A percentile compares a stretch with the other conserved stretches of the same genome.
phyloP scores from a whole-genome alignment of 1,140 invertebrate species.

The Drosophila littoralis region DNA sequence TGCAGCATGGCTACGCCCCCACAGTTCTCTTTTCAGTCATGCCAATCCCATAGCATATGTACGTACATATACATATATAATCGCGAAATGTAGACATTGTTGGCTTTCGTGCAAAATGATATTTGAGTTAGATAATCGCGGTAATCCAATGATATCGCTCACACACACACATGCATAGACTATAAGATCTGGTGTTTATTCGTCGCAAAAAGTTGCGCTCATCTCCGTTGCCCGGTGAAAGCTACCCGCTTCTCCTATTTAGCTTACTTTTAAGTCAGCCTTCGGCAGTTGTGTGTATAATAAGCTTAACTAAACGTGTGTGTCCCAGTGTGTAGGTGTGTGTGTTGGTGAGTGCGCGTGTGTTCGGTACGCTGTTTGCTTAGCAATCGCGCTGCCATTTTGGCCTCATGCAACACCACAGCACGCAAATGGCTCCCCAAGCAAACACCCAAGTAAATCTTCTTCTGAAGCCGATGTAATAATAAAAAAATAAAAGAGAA shows the following conservation, averaged over 20 bases:
- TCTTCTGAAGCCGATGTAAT: background rate
- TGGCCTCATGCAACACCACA: constrained; percentile 59
- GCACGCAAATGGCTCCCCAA: constrained; percentile 32
- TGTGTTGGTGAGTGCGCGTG: constrained; percentile 16
- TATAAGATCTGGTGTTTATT: background rate
- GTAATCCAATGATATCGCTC: constrained; percentile 61
- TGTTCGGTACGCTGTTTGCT: constrained; percentile 50
- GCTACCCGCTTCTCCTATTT: constrained; percentile 36
- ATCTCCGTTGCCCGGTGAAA: background rate
- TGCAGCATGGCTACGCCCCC: constrained; percentile 1
- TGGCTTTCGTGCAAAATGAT: constrained; percentile 78
- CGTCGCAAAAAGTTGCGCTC: constrained; percentile 7
- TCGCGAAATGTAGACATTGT: constrained; percentile 74
- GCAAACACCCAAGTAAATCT: constrained; percentile 5
- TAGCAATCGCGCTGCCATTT: constrained; percentile 51
- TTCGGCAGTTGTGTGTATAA: constrained; percentile 57
- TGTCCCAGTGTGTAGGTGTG: constrained; percentile 14
- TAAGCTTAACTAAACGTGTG: constrained; percentile 55
- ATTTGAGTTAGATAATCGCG: constrained; percentile 77
- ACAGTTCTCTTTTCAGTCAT: constrained; percentile 1
- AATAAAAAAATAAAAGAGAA: background rate
- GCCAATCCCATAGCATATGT: constrained; percentile 21
- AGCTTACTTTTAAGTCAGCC: constrained; percentile 63
- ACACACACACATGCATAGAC: constrained; percentile 22
- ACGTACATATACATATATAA: constrained; percentile 40